Conservation (phyloP, 2,113 vertebrate species). For the Centrocercus urophasianus region DNA sequence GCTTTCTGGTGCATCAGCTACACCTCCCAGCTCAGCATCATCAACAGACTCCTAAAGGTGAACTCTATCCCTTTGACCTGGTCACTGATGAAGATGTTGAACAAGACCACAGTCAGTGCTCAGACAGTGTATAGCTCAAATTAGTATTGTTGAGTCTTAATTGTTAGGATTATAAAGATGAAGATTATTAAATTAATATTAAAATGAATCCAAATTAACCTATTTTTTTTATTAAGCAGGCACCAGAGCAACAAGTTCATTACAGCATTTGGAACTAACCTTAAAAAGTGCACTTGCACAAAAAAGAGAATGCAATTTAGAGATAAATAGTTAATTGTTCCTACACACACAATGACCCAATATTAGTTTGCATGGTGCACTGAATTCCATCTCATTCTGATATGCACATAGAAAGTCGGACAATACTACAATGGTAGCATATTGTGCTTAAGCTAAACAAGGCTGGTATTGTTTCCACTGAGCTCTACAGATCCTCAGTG, state of each 20-base stretch:
- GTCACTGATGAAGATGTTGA: too few relatives aligned
- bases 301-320: background rate
- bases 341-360: background rate
- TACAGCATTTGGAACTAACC: background rate
- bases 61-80: too few relatives aligned
- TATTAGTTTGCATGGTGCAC: background rate
- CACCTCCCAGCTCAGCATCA: too few relatives aligned
- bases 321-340: background rate
- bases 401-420: background rate
- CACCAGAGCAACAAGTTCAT: background rate
- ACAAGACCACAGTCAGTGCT: background rate
- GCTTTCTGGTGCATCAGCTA: too few relatives aligned
- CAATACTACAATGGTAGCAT: conserved; percentile 14
- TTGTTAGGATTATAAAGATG: background rate
- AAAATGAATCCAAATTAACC: background rate
- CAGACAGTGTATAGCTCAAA: background rate
- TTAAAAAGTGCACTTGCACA: background rate
- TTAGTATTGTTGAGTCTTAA: background rate
- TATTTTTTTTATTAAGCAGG: background rate
- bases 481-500: conserved; percentile 29
- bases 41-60: too few relatives aligned
- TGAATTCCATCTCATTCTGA: background rate
- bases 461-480: conserved; percentile 51
- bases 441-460: conserved; percentile 61
- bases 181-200: too few relatives aligned